A percentile compares a stretch with the other conserved stretches of the same genome.
phyloP scores from a whole-genome alignment of 1,140 invertebrate species.

The Anastatus disparis region DNA sequence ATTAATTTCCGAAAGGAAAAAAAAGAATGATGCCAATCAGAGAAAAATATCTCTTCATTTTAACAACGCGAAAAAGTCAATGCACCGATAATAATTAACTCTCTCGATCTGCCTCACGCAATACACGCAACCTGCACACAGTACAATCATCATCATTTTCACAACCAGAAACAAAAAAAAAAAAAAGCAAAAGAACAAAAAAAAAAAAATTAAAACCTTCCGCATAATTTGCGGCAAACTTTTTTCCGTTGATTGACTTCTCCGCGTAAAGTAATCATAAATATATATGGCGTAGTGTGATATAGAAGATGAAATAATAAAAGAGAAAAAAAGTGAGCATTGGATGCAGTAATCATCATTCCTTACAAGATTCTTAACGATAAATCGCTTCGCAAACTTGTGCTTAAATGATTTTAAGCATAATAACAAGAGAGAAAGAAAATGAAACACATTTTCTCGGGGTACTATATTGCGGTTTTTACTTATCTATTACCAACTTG shows the following conservation, averaged over 20 bases:
- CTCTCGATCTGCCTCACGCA: background rate
- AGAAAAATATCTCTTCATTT: too few relatives aligned
- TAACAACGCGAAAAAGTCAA: background rate
- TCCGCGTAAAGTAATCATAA: background rate
- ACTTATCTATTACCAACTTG: conserved; percentile 24
- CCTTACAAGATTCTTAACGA: conserved; percentile 3
- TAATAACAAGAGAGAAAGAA: conserved; percentile 8
- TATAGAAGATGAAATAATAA: conserved; percentile 4
- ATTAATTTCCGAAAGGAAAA: too few relatives aligned
- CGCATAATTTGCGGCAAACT: background rate
- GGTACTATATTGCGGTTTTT: conserved; percentile 17
- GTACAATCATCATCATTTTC: background rate
- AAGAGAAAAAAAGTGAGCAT: background rate
- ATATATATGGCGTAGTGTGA: background rate
- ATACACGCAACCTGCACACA: background rate
- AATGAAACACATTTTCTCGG: background rate
- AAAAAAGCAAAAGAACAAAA: too few relatives aligned
- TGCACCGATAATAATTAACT: background rate
- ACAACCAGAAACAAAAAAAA: background rate
- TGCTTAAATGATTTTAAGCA: conserved; percentile 25
- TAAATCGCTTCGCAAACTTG: conserved; percentile 21
- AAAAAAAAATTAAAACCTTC: too few relatives aligned
- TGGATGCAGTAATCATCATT: conserved; percentile 11
- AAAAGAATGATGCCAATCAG: too few relatives aligned
- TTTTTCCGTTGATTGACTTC: background rate